phyloP scores from a whole-genome alignment of 2,113 vertebrate genomes.

The Andinoacara biseriatus region DNA sequence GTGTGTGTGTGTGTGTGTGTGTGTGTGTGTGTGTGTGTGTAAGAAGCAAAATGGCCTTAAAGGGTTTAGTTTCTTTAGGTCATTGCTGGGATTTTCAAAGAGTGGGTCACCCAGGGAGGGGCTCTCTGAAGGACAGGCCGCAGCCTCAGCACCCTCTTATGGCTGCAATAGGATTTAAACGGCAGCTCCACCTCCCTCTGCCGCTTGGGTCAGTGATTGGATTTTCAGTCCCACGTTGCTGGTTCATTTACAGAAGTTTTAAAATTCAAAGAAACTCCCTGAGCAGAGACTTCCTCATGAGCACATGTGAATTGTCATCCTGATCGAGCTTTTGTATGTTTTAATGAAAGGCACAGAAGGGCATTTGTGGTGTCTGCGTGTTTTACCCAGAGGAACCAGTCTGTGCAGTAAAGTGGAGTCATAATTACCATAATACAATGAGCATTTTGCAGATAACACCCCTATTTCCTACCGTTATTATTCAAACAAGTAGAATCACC shows the following conservation, averaged over 20 bases:
- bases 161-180: conserved; percentile 74
- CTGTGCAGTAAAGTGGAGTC: conserved; percentile 48
- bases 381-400: conserved; percentile 42
- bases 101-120: conserved; percentile 50
- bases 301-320: neutral
- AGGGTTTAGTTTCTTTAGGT: conserved; percentile 77
- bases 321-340: conserved; percentile 38
- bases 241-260: conserved; percentile 56
- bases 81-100: conserved; percentile 58
- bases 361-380: conserved; percentile 19
- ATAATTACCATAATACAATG: conserved; percentile 67
- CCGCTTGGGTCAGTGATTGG: conserved; percentile 55
- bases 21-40: neutral
- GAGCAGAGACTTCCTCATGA: conserved; percentile 15
- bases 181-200: conserved; percentile 21
- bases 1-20: neutral
- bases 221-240: conserved; percentile 47
- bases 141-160: conserved; percentile 55
- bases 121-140: conserved; percentile 73
- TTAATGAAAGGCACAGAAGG: conserved; percentile 41
- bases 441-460: conserved; percentile 64
- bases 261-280: conserved; percentile 5
- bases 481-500: conserved; percentile 51
- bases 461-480: conserved; percentile 56
- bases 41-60: conserved; percentile 58